Conservation (phyloP, 2,113 vertebrate species). For the Ardeotis arabs region DNA sequence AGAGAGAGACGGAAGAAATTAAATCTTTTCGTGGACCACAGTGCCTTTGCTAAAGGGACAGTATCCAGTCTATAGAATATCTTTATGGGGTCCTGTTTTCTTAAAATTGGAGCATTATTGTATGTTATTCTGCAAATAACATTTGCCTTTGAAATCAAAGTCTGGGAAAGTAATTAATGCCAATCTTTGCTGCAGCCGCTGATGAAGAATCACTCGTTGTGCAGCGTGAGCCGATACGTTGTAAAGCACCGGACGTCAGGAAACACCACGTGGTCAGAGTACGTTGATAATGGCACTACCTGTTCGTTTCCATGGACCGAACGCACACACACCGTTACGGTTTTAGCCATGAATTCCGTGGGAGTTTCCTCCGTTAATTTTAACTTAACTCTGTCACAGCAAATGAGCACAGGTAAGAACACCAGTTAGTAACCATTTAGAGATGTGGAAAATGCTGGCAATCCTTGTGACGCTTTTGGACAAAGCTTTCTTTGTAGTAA, state of each 20-base stretch:
- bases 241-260: constrained; percentile 71
- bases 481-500: background rate
- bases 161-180: background rate
- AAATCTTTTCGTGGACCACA: background rate
- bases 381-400: constrained; percentile 84
- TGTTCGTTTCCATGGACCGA: constrained; percentile 84
- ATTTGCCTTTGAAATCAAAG: background rate
- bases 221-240: constrained; percentile 82
- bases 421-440: background rate
- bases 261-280: constrained; percentile 65
- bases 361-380: constrained; percentile 84
- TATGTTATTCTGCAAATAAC: background rate
- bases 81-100: background rate
- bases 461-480: background rate
- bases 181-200: constrained; percentile 76
- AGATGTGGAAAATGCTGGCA: background rate
- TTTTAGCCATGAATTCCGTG: constrained; percentile 86
- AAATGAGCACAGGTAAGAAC: constrained; percentile 79
- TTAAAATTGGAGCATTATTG: background rate
- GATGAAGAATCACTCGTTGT: constrained; percentile 65
- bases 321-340: constrained; percentile 76
- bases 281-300: constrained; percentile 67
- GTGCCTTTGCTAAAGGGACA: background rate
- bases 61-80: background rate
- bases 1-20: background rate